Base-by-base conservation (phyloP, 2,888 invertebrate genomes). In the Drosophila borborema region DNA sequence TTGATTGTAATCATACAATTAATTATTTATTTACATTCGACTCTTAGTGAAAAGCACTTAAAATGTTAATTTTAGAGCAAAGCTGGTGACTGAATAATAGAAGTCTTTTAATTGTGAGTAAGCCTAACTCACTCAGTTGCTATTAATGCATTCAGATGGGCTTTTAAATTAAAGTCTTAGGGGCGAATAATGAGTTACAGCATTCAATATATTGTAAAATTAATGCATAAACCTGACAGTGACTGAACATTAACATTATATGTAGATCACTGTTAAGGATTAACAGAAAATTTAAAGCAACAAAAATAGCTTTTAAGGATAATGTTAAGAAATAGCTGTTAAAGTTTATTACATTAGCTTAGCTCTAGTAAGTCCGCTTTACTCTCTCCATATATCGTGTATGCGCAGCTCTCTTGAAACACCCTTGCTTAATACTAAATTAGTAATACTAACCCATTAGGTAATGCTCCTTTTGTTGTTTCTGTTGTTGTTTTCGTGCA, bases 401-500 rank as follows among this genome's bases (percentile, higher is more conserved):
- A 10, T 62, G 38, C 34, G 51, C 48, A 63, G 64, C 62, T 68
- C 61, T 56, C 2, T 46, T 28, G 0, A 40, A 14, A n/a, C 9
- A 1, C 14, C n/a, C 3, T 1, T 1, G 5, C 31, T 53, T 45
- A 43, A 38, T 58, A 36, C 34, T 28, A 20, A 45, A 14, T 9
- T 34, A 56, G 18, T 23, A 20, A 7, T 34, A 77, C 77, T 77
- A 77, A 74, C 60, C 38, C 46, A 38, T 45, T 45, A 45, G 40
- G 3, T 43, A 46, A n/a, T 53, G 56, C 28, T 46, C 23, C 38
- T 58, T 69, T 14, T 46, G 62, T 74, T 75, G 72, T 66, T 76
- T 66, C 38, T 72, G 75, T 75, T 76, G 75, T 67, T 75, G 75
- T 61, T 60, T 63, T 55, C 58, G 61, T 23, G 48, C 59, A 48